phyloP scores from a whole-genome alignment of 2,797 vertebrate genomes.

The Acropternis orthonyx region DNA sequence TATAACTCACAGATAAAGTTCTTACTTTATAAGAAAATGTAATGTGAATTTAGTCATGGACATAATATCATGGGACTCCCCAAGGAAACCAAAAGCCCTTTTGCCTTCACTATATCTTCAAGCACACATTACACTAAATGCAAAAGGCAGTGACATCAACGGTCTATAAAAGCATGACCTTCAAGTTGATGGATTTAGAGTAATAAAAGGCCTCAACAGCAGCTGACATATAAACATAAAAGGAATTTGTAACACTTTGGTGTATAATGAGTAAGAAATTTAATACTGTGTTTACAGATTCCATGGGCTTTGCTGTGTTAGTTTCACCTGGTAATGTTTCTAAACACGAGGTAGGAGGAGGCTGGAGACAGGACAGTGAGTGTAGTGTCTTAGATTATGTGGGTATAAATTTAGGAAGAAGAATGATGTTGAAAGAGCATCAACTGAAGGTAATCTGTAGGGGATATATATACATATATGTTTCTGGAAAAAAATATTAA shows the following conservation, averaged over 20 bases:
- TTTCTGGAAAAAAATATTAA: not conserved
- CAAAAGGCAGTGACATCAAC: conserved; percentile 74
- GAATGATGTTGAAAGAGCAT: not conserved
- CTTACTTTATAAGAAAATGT: conserved; percentile 57
- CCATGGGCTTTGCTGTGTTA: not conserved
- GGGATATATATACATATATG: fast-evolving
- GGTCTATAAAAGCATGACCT: conserved; percentile 78
- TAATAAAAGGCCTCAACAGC: conserved; percentile 72
- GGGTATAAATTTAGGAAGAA: not conserved
- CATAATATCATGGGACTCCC: conserved; percentile 47
- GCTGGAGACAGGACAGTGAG: not conserved
- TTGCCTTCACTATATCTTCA: conserved; percentile 61
- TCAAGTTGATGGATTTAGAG: conserved; percentile 71
- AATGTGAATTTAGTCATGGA: conserved; percentile 50
- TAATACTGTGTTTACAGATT: conserved; percentile 56
- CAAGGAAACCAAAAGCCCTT: conserved; percentile 70
- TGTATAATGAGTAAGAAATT: conserved; percentile 43
- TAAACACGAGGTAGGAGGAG: not conserved
- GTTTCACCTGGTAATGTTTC: not conserved
- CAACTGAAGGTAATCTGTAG: not conserved
- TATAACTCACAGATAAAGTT: conserved; percentile 44
- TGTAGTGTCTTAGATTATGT: not conserved
- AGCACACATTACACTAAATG: conserved; percentile 49
- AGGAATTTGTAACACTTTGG: conserved; percentile 57
- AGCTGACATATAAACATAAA: conserved; percentile 72